Evolutionary conservation across 2,113 vertebrate genomes (phyloP), one percentile per base, ranked within the genome.

Genomic region (Platanista minor): DNA sequence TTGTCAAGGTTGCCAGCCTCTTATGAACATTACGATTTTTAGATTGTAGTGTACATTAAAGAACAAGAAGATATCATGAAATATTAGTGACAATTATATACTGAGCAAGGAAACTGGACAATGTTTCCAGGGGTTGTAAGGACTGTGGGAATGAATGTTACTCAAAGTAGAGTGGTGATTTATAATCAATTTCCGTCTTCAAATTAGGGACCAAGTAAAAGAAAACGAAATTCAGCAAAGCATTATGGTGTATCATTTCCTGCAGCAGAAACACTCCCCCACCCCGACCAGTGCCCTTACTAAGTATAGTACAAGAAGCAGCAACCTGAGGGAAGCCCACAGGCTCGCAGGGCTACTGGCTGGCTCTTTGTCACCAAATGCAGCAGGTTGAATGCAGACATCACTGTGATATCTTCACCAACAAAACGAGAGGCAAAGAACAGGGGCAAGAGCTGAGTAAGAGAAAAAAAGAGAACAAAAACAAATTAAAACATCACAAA

Each of bases 321-420:
- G 99, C 99, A 99, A 99, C 99, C 99, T 99, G 99, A 99, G 98
- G 99, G 99, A 98, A 99, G 99, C 98, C 99, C 99, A 99, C 99
- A 99, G 99, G 99, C 98, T 99, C 99, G 99, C 98, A 99, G 99
- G 98, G 99, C 98, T 98, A 99, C 99, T 98, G 99, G 99, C 99
- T 99, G 99, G 99, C 99, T 99, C 99, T 99, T 99, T 99, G 99
- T 99, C 99, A 99, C 99, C 99, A 99, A 99, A 99, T 99, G 99
- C 99, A 99, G 99, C 98, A 99, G 99, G 99, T 99, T 99, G 99
- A 99, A 99, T 98, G 99, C 99, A 98, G 99, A 99, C 99, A 99
- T 99, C 99, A 98, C 99, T 99, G 99, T 99, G 98, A 98, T 98
- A 98, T 98, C 98, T 98, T 99, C 99, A 99, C 98, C 98, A 98